Conservation (phyloP, 2,888 invertebrate species). For the Campoplex nolae region DNA sequence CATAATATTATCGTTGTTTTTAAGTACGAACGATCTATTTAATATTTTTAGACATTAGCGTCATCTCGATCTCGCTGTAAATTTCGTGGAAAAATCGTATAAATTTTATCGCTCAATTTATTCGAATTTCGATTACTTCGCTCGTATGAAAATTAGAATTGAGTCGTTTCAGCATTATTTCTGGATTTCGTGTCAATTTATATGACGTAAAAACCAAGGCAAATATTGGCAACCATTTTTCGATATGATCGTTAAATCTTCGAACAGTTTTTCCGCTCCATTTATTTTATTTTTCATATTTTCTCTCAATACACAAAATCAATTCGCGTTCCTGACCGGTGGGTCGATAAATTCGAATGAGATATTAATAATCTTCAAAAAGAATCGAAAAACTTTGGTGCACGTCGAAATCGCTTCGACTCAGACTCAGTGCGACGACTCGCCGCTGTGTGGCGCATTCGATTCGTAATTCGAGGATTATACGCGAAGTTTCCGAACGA, state of each 20-base stretch:
- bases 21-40: background rate
- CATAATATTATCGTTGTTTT: background rate
- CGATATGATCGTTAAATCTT: background rate
- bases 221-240: background rate
- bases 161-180: background rate
- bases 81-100: background rate
- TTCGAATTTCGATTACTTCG: background rate
- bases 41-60: background rate
- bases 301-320: background rate
- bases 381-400: background rate
- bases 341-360: too few species aligned
- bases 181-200: background rate
- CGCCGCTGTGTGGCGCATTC: background rate
- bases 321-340: background rate
- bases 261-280: background rate
- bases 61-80: background rate
- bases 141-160: background rate
- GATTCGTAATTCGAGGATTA: background rate
- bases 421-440: background rate
- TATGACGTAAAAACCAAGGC: background rate
- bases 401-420: background rate
- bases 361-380: background rate
- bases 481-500: too few species aligned
- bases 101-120: background rate
- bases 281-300: background rate